Conservation (phyloP, 2,797 vertebrate species). For the Sebastes cheni region DNA sequence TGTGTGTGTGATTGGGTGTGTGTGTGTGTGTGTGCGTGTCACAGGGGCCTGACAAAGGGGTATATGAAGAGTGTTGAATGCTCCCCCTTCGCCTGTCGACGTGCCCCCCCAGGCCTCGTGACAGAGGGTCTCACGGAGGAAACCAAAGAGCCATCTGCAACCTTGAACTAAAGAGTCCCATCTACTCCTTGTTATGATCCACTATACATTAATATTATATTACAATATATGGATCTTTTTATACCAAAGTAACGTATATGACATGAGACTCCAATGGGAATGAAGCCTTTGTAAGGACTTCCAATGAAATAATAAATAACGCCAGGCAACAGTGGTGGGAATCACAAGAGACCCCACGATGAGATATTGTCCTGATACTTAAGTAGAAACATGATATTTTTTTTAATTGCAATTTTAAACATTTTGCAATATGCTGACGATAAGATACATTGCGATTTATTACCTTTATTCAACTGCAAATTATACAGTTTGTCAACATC, state of each 20-base stretch:
- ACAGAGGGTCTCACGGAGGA: constrained; percentile 24
- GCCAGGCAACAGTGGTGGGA: not conserved
- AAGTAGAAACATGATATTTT: too few relatives aligned
- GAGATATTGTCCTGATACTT: too few relatives aligned
- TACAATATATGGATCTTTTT: constrained; percentile 23
- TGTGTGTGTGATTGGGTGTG: constrained; percentile 10
- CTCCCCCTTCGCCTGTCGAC: constrained; percentile 28
- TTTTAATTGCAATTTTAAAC: too few relatives aligned
- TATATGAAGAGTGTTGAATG: constrained; percentile 29
- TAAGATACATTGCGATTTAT: too few relatives aligned
- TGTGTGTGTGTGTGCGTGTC: constrained; percentile 7
- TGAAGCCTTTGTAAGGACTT: not conserved
- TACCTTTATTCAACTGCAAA: too few relatives aligned
- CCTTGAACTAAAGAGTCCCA: constrained; percentile 27
- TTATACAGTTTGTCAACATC: too few relatives aligned
- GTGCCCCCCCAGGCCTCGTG: constrained; percentile 23
- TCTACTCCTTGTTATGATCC: constrained; percentile 1
- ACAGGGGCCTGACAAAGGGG: constrained; percentile 31
- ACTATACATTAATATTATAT: constrained; percentile 49
- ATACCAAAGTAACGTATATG: not conserved
- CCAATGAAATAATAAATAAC: not conserved
- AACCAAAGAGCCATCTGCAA: constrained; percentile 27
- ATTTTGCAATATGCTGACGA: too few relatives aligned
- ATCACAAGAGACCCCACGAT: too few relatives aligned
- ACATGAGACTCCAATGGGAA: not conserved